A percentile compares a stretch with the other conserved stretches of the same genome.
Conservation (phyloP, 2,113 vertebrate genomes). For the Sialia sialis region DNA sequence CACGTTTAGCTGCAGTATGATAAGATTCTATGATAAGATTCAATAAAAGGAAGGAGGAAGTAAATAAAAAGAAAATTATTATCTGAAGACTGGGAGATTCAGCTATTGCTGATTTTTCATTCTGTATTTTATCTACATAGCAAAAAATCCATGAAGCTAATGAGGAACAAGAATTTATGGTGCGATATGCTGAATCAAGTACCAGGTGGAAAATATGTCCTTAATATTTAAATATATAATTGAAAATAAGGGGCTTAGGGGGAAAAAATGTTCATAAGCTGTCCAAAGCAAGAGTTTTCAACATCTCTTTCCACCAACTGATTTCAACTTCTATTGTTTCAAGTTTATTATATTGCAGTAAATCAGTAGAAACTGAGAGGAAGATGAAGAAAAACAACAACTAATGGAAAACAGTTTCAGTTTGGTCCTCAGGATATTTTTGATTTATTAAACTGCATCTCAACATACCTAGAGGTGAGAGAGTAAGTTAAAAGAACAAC, state of each 20-base stretch:
- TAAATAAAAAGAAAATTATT: neutral
- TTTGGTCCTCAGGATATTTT: neutral
- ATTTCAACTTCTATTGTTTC: neutral
- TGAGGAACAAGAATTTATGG: neutral
- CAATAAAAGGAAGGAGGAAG: neutral
- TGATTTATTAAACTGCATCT: neutral
- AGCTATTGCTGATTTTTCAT: neutral
- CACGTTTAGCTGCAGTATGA: neutral
- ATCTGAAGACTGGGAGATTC: neutral
- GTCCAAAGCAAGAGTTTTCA: neutral
- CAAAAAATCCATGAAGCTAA: neutral
- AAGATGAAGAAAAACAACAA: neutral
- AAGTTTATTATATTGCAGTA: constrained; percentile 8
- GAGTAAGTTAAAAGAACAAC: neutral
- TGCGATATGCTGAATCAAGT: neutral
- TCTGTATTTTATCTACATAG: neutral
- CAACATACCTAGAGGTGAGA: neutral
- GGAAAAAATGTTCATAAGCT: neutral
- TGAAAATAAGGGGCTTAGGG: neutral
- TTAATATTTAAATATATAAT: neutral
- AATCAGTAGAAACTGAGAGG: constrained; percentile 12
- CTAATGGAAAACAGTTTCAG: neutral
- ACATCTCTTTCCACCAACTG: neutral
- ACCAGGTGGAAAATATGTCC: neutral
- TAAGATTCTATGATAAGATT: neutral